A percentile compares a stretch with the other conserved stretches of the same genome.
Evolutionary conservation across 2,113 vertebrate species (phyloP).

Genomic region (Chaetodon auriga): DNA sequence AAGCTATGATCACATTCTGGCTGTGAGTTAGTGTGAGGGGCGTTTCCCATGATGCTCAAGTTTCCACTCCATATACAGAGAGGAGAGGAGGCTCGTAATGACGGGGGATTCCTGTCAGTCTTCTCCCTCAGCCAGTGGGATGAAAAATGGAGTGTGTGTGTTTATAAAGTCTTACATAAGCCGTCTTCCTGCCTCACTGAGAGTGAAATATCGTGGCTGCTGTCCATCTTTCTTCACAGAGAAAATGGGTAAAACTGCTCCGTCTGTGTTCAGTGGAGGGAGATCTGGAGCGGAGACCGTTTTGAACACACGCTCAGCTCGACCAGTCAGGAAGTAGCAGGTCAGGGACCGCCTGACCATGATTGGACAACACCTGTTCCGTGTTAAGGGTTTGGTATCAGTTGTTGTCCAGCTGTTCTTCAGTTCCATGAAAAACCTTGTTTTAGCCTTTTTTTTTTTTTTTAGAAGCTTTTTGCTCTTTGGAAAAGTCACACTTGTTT

Average conservation of each 20-base stretch:
- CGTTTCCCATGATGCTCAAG: conserved; percentile 48
- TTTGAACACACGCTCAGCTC: conserved; percentile 85
- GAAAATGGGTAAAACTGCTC: conserved; percentile 88
- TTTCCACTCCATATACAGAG: conserved; percentile 85
- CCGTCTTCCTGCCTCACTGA: background rate
- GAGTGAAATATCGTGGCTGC: conserved; percentile 12
- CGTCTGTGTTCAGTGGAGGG: conserved; percentile 90
- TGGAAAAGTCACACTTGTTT: background rate
- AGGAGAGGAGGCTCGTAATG: conserved; percentile 3
- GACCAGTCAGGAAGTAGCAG: conserved; percentile 68
- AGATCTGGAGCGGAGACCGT: conserved; percentile 91
- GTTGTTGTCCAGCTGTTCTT: conserved; percentile 9
- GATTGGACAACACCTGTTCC: conserved; percentile 18
- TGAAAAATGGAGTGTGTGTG: conserved; percentile 6
- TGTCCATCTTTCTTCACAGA: conserved; percentile 81
- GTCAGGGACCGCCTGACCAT: background rate
- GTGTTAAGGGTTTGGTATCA: background rate
- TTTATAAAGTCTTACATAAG: conserved; percentile 12
- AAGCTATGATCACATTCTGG: conserved; percentile 13
- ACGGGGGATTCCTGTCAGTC: conserved; percentile 34
- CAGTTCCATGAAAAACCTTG: background rate
- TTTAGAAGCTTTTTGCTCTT: background rate
- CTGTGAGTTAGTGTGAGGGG: conserved; percentile 27
- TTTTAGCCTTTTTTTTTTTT: background rate
- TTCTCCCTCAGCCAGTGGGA: background rate